Conservation (phyloP, 2,888 invertebrate species). For the Lycaena phlaeas region DNA sequence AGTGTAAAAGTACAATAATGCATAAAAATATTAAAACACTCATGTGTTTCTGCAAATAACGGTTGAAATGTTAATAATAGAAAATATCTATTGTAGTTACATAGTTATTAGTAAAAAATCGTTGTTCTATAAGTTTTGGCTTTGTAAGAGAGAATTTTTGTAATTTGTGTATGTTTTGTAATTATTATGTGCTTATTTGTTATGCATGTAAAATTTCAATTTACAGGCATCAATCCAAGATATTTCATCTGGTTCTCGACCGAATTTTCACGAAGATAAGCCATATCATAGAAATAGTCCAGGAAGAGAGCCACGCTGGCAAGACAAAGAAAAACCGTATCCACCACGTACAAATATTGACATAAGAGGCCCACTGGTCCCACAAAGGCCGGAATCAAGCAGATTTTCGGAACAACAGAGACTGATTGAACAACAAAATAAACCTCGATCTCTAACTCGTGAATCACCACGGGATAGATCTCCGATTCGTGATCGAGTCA, state of each 20-base stretch:
- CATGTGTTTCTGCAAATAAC: no score
- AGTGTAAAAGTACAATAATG: no score
- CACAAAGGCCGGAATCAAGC: slow-evolving; percentile 24
- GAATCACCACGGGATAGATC: slow-evolving; percentile 41
- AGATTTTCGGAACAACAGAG: slow-evolving; percentile 21
- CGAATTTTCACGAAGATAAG: slow-evolving; percentile 30
- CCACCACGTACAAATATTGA: slow-evolving; percentile 22
- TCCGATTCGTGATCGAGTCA: slow-evolving; percentile 41
- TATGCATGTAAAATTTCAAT: slow-evolving; percentile 56
- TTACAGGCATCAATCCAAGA: slow-evolving; percentile 60
- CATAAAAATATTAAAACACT: no score
- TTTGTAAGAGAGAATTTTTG: no score
- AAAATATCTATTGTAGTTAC: no score
- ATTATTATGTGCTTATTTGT: no score
- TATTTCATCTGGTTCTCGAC: slow-evolving; percentile 53
- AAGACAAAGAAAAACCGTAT: slow-evolving; percentile 30
- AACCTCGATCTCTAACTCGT: slow-evolving; percentile 25
- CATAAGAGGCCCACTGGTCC: slow-evolving; percentile 29
- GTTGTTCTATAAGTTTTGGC: no score
- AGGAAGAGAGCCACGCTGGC: slow-evolving; percentile 32
- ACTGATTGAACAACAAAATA: slow-evolving; percentile 21
- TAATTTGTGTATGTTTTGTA: no score
- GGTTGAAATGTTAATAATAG: no score
- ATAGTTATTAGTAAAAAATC: no score
- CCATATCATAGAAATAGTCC: slow-evolving; percentile 31